Evolutionary conservation across 2,888 invertebrate genomes (phyloP), one percentile per base, ranked within the genome.

Genomic region (Aspidapion aeneum): DNA sequence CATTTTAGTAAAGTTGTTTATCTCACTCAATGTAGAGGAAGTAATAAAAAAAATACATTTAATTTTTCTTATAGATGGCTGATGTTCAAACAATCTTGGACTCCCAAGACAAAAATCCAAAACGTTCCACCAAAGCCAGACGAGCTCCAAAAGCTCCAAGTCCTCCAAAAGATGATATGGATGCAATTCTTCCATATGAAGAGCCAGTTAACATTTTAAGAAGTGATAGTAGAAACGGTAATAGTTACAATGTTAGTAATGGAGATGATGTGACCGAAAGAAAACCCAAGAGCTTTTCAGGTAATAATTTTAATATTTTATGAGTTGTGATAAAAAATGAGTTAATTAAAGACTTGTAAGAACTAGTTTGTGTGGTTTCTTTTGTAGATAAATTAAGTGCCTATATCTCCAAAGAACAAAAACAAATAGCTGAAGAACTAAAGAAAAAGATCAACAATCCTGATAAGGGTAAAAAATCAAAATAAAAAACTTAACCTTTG

Each of bases 51-150:
- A n/a, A n/a, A n/a, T n/a, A n/a, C n/a, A n/a, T n/a, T n/a, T n/a
- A n/a, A n/a, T 59, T 63, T 61, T 64, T 63, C 35, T 71, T 73
- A 60, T 64, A 77, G 77, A 68, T 70, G 50, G 73, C 75, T 21
- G 78, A 77, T 20, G 75, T 76, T 0, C 77, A 76, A 62, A 75
- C 77, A 12, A 73, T 83, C 75, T 58, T 85, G 16, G 63, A 70
- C n/a, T 73, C 80, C 79, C 75, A 76, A 82, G 79, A 79, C 79
- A 75, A 74, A 83, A 76, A 81, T 77, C 78, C 72, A 80, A 86
- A 86, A 71, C 87, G 86, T 72, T 87, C 84, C 65, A 81, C 83
- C 63, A 84, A 86, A 74, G 81, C 82, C 1, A 85, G 83, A 71
- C 80, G 82, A 65, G 82, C 86, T 16, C 85, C 86, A 2, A 84